phyloP scores from a whole-genome alignment of 2,888 invertebrate species.

The Parapristionchus giblindavisi region DNA sequence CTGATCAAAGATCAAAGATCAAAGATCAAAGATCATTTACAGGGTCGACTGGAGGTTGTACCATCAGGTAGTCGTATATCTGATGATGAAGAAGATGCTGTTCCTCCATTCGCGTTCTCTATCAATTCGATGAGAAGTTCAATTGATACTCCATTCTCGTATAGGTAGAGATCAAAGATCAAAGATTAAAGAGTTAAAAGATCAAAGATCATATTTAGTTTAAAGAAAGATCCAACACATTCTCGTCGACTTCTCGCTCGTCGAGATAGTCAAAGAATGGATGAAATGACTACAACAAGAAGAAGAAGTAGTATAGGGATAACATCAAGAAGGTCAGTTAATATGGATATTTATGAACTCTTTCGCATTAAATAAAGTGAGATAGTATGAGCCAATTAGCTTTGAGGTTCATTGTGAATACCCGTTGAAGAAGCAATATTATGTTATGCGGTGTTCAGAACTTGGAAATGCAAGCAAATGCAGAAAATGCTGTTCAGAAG shows the following conservation, averaged over 20 bases:
- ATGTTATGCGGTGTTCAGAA: not conserved
- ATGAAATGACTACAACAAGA: constrained; percentile 28
- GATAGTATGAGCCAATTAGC: not conserved
- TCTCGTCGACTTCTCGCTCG: not conserved
- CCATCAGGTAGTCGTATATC: not conserved
- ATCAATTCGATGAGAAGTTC: not conserved
- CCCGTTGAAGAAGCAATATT: too few relatives aligned
- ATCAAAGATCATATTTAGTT: not conserved
- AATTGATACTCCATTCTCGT: too few relatives aligned
- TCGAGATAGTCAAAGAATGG: constrained; percentile 25
- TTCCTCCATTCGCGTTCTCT: constrained; percentile 27
- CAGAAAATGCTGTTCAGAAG: not conserved
- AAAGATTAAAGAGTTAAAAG: not conserved
- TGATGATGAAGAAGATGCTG: not conserved
- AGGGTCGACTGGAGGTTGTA: constrained; percentile 18
- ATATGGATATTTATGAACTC: not conserved
- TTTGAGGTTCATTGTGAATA: not conserved
- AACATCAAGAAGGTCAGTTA: not conserved
- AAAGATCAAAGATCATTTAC: too few relatives aligned
- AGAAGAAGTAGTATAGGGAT: not conserved
- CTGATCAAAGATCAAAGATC: too few relatives aligned
- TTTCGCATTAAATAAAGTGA: not conserved
- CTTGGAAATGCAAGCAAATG: not conserved
- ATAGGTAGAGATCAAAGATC: not conserved
- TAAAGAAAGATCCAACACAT: not conserved